A percentile compares a stretch with the other conserved stretches of the same genome.
Conservation (phyloP, 2,113 vertebrate species). For the Apodemus speciosus region DNA sequence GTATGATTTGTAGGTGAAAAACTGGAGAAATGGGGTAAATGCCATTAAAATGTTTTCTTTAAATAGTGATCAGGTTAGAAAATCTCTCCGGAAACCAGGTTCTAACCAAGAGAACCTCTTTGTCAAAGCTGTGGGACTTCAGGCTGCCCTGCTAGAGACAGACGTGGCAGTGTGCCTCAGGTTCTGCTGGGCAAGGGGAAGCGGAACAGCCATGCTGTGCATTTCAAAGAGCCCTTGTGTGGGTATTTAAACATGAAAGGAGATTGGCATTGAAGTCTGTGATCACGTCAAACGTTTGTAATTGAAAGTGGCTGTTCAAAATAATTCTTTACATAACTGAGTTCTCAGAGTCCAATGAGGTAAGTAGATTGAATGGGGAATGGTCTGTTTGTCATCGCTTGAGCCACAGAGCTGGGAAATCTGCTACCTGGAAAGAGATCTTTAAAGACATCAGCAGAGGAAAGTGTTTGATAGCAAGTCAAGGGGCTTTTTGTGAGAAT, state of each 20-base stretch:
- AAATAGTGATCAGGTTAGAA: conserved; percentile 9
- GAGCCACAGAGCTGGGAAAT: not conserved
- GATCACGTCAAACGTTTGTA: conserved; percentile 77
- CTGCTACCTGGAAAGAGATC: conserved; percentile 53
- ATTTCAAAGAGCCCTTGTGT: conserved; percentile 77
- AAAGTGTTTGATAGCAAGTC: conserved; percentile 59
- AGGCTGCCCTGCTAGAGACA: conserved; percentile 28
- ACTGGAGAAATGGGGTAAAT: conserved; percentile 24
- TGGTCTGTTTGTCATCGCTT: conserved; percentile 70
- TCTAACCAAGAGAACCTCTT: conserved; percentile 54
- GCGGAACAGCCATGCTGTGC: conserved; percentile 73
- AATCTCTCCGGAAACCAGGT: conserved; percentile 1
- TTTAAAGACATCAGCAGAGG: conserved; percentile 52
- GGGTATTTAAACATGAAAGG: conserved; percentile 82
- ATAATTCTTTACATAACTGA: conserved; percentile 80
- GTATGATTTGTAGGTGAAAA: not conserved
- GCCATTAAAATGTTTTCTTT: conserved; percentile 40
- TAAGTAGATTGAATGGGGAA: conserved; percentile 75
- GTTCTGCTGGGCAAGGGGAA: conserved; percentile 62
- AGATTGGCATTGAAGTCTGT: conserved; percentile 80
- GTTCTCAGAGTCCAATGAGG: conserved; percentile 71
- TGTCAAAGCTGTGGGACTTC: conserved; percentile 14
- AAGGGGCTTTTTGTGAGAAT: conserved; percentile 11
- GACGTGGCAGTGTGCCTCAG: conserved; percentile 39
- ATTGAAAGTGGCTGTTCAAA: conserved; percentile 80